Evolutionary conservation across 2,888 invertebrate genomes (phyloP), one percentile per base, ranked within the genome.

Genomic region (Andricus curvator): DNA sequence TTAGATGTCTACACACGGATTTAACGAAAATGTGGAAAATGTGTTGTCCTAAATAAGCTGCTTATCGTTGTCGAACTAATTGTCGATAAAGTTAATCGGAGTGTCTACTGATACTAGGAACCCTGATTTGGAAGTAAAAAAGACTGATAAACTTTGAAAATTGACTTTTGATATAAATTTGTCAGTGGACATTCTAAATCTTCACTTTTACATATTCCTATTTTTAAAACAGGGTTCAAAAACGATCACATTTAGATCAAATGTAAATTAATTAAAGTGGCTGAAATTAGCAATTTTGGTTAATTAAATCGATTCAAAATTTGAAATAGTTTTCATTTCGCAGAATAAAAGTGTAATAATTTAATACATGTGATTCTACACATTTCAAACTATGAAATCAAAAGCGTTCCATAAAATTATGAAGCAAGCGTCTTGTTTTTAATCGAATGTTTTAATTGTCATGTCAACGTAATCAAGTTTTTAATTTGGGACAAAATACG

Each of bases 31-130:
- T 56, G 74, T 74, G 74, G 25, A 51, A 74, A 74, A 74, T 56
- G 74, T 74, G 74, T 56, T 74, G 74, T 74, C 56, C 33, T 74
- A 51, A 74, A 33, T 74, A 74, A 74, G 56, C 74, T 74, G 74
- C 74, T 74, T 56, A 74, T 74, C 62, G 25, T 62, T 56, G 56
- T 74, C 74, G n/a, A 74, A 74, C 37, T 74, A 74, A 56, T 74
- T 74, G 74, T 56, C 74, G 33, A 74, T 56, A 11, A 56, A 74
- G 33, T 51, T 56, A 51, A 56, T 56, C 56, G 20, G 56, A 74
- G 56, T 44, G 25, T 68, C 66, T 67, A 37, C 37, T 67, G 66
- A 67, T 37, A 67, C 37, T 37, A 65, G 65, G 65, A 65, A 65
- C 65, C 29, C 60, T 60, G 60, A 60, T 60, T 56, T 60, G 15